Evolutionary conservation across 2,888 invertebrate genomes (phyloP), one percentile per base, ranked within the genome.

Genomic region (Cinara cedri): DNA sequence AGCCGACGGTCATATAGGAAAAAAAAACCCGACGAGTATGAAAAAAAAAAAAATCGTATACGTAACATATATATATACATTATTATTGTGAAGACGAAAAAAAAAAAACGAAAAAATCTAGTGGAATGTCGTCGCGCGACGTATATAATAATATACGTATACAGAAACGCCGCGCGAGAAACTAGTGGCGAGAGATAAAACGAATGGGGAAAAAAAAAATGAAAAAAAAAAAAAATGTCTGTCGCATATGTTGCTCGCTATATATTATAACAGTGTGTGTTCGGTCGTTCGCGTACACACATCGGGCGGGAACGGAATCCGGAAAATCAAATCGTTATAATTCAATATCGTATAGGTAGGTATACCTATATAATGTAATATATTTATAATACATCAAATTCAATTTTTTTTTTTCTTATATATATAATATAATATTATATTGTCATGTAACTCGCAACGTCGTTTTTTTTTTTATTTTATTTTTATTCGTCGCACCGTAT

Each of bases 111-210:
- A 65, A 55, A 55, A 75, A 54, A 24, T 21, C 26, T 14, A 78
- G 34, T 70, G 78, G 78, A 78, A 78, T 78, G 78, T 78, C 68
- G 78, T 78, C 78, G 68, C 34, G 54, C 21, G n/a, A n/a, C n/a
- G 21, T 24, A 49, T 34, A 34, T 34, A 34, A 34, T 66, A n/a
- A n/a, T n/a, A n/a, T n/a, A n/a, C n/a, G n/a, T 71, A 24, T 46
- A 34, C 19, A 21, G 76, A 57, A 68, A 68, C 57, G 19, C 42
- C n/a, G 57, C 55, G 57, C 34, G 34, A 34, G 34, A 34, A 24
- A 65, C 76, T 66, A 66, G 76, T 76, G 65, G 60, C 57, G 60
- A 78, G 78, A 70, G 26, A 49, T 60, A 60, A 78, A 42, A 49
- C 16, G n/a, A 70, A 65, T 63, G 19, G 1, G 14, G 16, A 1